These are phyloP conservation scores for Melinopterus prodromus DNA, from an alignment of 2,888 invertebrate species.

Conservation along the genomic window DNA sequence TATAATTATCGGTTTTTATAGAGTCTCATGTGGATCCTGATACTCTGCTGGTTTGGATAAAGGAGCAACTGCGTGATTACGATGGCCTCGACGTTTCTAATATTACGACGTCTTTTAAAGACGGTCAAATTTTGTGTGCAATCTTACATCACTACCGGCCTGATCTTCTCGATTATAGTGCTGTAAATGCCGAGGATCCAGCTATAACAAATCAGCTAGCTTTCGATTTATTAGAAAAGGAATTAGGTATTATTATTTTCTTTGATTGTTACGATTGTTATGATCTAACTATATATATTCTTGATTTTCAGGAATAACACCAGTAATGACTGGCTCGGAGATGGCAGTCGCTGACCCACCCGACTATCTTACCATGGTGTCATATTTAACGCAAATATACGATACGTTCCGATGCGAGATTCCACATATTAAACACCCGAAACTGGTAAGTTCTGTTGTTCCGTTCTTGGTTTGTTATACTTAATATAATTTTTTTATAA, in stretches of 20 bases:
- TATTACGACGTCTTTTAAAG: slow-evolving; percentile 75
- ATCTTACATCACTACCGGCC: slow-evolving; percentile 89
- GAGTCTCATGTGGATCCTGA: slow-evolving; percentile 78
- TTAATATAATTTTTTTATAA: no score
- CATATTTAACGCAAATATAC: slow-evolving; percentile 89
- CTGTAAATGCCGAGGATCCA: slow-evolving; percentile 70
- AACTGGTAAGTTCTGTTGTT: slow-evolving; percentile 65
- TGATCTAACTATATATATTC: neutral
- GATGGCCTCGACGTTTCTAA: slow-evolving; percentile 69
- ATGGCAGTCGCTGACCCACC: slow-evolving; percentile 74
- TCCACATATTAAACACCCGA: slow-evolving; percentile 80
- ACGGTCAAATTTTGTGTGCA: slow-evolving; percentile 73
- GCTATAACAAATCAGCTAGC: slow-evolving; percentile 80
- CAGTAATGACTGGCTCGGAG: slow-evolving; percentile 81
- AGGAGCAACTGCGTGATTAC: slow-evolving; percentile 74
- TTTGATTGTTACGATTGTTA: neutral
- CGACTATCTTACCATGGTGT: slow-evolving; percentile 78
- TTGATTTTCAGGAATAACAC: slow-evolving; percentile 63
- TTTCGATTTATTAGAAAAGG: slow-evolving; percentile 86
- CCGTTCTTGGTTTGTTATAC: neutral
- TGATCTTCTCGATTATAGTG: slow-evolving; percentile 81
- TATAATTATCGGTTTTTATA: slow-evolving; percentile 49
- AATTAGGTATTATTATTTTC: slow-evolving; percentile 68
- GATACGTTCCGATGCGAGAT: slow-evolving; percentile 92
- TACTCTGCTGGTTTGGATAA: slow-evolving; percentile 80